Evolutionary conservation across 2,797 vertebrate species (phyloP).

Genomic region (Rousettus madagascariensis): DNA sequence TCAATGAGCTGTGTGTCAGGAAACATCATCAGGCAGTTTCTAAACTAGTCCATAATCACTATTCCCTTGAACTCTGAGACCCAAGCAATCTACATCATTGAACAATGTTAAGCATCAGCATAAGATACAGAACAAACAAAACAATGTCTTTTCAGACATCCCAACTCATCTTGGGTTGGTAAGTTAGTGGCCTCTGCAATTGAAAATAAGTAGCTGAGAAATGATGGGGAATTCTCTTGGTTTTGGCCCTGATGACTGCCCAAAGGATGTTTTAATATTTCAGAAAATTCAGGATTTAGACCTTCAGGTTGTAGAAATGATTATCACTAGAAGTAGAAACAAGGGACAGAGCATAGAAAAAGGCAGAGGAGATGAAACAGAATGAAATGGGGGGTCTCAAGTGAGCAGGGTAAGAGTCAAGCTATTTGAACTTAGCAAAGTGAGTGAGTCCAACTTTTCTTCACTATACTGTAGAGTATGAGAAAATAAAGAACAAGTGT

Average conservation of each 20-base stretch:
- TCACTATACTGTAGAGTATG: not conserved
- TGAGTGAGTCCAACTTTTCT: not conserved
- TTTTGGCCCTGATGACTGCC: not conserved
- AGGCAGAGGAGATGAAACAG: not conserved
- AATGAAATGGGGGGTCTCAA: not conserved
- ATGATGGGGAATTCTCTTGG: not conserved
- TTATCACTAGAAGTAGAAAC: not conserved
- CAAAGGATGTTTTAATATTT: not conserved
- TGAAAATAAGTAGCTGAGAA: not conserved
- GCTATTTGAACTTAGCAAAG: not conserved
- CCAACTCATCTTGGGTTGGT: not conserved
- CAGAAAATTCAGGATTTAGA: not conserved
- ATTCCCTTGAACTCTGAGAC: conserved; percentile 68
- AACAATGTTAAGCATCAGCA: conserved; percentile 60
- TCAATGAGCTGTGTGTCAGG: conserved; percentile 71
- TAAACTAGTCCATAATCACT: conserved; percentile 74
- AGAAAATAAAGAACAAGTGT: not conserved
- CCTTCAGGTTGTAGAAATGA: not conserved
- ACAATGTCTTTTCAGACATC: not conserved
- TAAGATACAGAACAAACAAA: conserved; percentile 40
- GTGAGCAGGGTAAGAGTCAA: not conserved
- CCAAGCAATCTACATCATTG: conserved; percentile 49
- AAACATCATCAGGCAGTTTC: conserved; percentile 75
- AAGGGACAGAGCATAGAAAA: not conserved
- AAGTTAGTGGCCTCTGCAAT: not conserved